Percentiles rank a stretch among this genome's conserved stretches.
These are phyloP conservation scores for Erannis defoliaria DNA, from an alignment of 2,888 invertebrate species.

Conservation along the genomic window DNA sequence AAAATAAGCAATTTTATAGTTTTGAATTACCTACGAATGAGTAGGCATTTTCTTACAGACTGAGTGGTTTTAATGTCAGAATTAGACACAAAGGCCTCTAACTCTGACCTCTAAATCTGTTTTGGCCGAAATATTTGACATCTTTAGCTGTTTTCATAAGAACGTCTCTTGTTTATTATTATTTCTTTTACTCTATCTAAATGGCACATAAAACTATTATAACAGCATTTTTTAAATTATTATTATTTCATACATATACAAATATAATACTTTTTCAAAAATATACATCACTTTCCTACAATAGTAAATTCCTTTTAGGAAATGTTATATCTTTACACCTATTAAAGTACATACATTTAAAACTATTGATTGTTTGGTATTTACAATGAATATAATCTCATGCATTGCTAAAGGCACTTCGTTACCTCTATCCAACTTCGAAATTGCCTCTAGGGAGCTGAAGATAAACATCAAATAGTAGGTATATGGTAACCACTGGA, in stretches of 20 bases:
- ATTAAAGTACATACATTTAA: constrained; percentile 7
- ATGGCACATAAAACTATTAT: constrained; percentile 35
- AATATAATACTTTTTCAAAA: constrained; percentile 58
- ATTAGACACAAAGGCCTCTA: no score
- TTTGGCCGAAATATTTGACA: no score
- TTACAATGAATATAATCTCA: constrained; percentile 16
- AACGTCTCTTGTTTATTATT: no score
- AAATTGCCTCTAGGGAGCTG: not conserved
- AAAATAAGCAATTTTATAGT: not conserved
- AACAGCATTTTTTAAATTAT: constrained; percentile 15
- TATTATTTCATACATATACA: constrained; percentile 17
- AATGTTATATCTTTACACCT: constrained; percentile 12
- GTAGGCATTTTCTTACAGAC: no score
- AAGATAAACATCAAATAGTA: no score
- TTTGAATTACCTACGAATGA: no score
- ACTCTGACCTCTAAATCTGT: no score
- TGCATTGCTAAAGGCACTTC: constrained; percentile 25
- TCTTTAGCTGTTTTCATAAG: no score
- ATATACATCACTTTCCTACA: constrained; percentile 48
- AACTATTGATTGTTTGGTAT: not conserved
- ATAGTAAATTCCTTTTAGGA: constrained; percentile 43
- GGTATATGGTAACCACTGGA: no score
- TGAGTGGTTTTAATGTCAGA: no score
- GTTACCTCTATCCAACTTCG: not conserved
- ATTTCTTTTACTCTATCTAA: not conserved